These are phyloP conservation scores for Pogonocichla stellata DNA, from an alignment of 2,113 vertebrate species.

Conservation along the genomic window DNA sequence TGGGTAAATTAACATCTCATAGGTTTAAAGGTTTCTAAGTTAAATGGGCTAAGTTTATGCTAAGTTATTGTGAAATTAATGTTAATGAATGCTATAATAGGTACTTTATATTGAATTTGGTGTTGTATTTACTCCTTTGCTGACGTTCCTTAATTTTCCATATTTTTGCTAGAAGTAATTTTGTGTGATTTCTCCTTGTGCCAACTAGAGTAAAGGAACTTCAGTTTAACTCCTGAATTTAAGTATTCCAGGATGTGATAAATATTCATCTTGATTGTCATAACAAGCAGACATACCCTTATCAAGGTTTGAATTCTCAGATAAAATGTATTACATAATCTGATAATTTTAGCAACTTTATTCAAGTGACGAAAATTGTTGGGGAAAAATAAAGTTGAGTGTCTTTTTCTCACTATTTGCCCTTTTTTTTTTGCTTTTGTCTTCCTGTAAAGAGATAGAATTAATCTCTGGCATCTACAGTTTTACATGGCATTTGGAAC, in stretches of 20 bases:
- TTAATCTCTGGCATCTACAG: rapidly evolving
- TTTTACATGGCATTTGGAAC: not conserved
- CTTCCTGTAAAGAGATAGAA: not conserved
- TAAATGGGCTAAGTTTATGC: not conserved
- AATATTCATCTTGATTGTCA: not conserved
- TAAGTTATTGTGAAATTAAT: not conserved
- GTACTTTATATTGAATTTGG: not conserved
- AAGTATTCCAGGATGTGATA: not conserved
- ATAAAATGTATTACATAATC: not conserved
- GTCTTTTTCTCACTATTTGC: not conserved
- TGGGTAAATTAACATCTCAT: not conserved
- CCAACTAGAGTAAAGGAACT: not conserved
- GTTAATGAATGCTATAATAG: not conserved
- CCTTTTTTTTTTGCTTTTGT: not conserved
- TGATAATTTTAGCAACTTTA: not conserved
- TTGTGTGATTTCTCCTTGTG: not conserved
- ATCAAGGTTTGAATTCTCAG: not conserved
- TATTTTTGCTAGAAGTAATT: not conserved
- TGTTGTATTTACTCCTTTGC: not conserved
- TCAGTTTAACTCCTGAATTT: not conserved
- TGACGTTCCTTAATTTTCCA: not conserved
- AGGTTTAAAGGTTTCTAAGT: not conserved
- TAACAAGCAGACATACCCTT: not conserved
- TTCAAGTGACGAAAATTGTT: not conserved
- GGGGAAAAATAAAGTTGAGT: not conserved